Base-by-base conservation (phyloP, 2,888 invertebrate species). In the Chironomus riparius region DNA sequence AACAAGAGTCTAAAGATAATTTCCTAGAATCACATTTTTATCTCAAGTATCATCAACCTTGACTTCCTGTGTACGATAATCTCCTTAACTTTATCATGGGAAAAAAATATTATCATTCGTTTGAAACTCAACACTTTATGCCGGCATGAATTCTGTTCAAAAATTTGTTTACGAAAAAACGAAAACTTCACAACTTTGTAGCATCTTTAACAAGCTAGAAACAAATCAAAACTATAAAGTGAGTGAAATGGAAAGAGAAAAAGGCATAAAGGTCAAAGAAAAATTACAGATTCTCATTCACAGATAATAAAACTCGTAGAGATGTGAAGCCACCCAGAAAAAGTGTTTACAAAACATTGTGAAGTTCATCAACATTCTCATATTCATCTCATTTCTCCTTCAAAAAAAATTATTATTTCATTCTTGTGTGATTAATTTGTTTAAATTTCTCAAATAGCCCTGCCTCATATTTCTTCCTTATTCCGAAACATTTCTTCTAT, bases 371-470 rank as follows among this genome's bases (percentile, higher is more conserved):
- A 50, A n/a, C 50, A 50, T 56, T 56, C 56, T 56, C 56, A 56
- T 7, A 56, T 56, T 56, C 56, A 56, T 15, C 18, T 18, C 18
- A 15, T 15, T 50, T 15, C 56, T 56, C 56, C 18, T 56, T 56
- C 56, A 56, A 56, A 38, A 10, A 28, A 28, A 28, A 28, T n/a
- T 1, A 28, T 28, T 28, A 38, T 56, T 56, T 56, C 38, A 38
- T 38, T 38, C 3, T 24, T 13, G 13, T 21, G 48, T 50, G 71
- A 71, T 71, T 50, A 56, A 71, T 71, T 71, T 71, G 48, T 70
- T 70, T 47, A 47, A 70, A 68, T 68, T 21, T 70, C 70, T 70
- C 70, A 70, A 70, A 47, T 70, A 47, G 13, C 50, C 50, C n/a
- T 56, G 50, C 50, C 70, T 71, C 50, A 56, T 50, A 50, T 50